Conservation (phyloP, 2,797 vertebrate species). For the Aplochiton taeniatus region DNA sequence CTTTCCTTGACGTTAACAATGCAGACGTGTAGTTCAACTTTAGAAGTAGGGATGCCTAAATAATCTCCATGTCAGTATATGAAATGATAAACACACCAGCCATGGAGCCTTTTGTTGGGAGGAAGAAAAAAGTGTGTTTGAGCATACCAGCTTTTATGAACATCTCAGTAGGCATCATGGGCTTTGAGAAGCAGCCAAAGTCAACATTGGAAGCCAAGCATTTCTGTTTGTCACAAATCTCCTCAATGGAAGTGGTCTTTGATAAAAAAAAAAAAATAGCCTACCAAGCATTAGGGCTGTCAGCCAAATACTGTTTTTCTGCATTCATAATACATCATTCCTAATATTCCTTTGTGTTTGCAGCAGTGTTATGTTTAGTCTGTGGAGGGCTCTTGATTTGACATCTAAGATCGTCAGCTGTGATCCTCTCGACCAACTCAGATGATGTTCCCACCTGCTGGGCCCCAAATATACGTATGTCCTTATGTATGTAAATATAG, state of each 20-base stretch:
- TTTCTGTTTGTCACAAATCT: conserved; percentile 22
- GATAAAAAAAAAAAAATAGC: background rate
- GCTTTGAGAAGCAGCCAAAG: conserved; percentile 41
- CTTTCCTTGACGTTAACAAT: conserved; percentile 33
- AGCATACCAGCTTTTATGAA: conserved; percentile 47
- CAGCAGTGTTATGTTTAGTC: conserved; percentile 9
- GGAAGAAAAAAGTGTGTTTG: conserved; percentile 38
- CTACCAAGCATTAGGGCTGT: background rate
- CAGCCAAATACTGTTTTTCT: conserved; percentile 23
- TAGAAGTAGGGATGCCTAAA: conserved; percentile 50
- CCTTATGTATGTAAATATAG: no score
- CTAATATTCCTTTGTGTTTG: conserved; percentile 11
- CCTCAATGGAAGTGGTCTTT: background rate
- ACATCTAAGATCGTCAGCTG: conserved; percentile 35
- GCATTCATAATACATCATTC: no score
- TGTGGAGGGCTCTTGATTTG: conserved; percentile 27
- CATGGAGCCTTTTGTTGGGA: conserved; percentile 43
- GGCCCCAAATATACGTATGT: no score
- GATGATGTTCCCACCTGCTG: conserved; percentile 5
- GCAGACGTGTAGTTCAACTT: conserved; percentile 48
- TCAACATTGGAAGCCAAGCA: conserved; percentile 36
- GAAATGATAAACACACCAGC: conserved; percentile 42
- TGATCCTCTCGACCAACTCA: conserved; percentile 10
- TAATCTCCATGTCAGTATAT: conserved; percentile 49
- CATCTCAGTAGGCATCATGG: conserved; percentile 34